Evolutionary conservation across 2,113 vertebrate species (phyloP).

Genomic region (Lagopus muta): DNA sequence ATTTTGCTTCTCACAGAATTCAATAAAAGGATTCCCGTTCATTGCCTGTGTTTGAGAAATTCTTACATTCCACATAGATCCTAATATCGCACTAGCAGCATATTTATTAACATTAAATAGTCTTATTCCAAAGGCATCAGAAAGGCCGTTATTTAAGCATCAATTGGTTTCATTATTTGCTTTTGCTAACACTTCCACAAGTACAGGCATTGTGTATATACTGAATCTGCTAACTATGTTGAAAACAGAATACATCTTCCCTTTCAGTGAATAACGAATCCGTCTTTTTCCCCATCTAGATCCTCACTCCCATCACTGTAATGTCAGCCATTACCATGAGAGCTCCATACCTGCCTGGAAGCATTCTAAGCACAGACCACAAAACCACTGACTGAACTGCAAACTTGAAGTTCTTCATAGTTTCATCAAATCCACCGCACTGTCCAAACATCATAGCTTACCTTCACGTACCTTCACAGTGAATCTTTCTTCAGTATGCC

Average conservation of each 20-base stretch:
- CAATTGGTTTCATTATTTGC: background rate
- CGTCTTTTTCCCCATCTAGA: background rate
- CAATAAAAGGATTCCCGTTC: background rate
- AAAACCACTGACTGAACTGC: background rate
- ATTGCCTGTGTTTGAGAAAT: background rate
- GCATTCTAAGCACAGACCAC: background rate
- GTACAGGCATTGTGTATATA: fast-evolving
- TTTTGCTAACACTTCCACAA: background rate
- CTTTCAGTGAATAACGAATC: background rate
- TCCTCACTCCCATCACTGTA: background rate
- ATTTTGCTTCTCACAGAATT: background rate
- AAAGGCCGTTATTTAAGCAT: background rate
- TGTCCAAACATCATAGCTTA: slow-evolving; percentile 11
- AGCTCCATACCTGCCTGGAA: fast-evolving
- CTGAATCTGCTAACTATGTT: background rate
- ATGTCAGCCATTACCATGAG: background rate
- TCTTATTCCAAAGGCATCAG: background rate
- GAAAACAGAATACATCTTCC: background rate
- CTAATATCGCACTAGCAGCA: background rate
- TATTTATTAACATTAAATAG: background rate
- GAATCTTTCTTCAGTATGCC: background rate
- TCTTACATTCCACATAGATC: background rate
- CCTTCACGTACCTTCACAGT: background rate
- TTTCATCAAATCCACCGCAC: background rate
- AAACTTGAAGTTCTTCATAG: background rate